Evolutionary conservation across 2,113 vertebrate species (phyloP).

Genomic region (Malurus melanocephalus): DNA sequence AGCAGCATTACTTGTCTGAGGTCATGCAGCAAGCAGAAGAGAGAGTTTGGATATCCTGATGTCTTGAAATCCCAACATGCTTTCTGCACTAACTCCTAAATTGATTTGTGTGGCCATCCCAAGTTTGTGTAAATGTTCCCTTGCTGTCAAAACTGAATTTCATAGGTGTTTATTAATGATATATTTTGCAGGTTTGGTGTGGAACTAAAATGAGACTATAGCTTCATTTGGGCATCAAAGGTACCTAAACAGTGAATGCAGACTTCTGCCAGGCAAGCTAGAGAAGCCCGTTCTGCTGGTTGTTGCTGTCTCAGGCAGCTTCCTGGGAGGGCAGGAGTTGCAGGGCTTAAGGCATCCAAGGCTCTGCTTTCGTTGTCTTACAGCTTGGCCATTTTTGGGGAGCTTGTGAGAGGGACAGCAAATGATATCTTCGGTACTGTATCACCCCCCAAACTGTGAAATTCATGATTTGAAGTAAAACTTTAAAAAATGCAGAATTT

Average conservation of each 20-base stretch:
- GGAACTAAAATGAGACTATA: neutral
- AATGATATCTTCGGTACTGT: neutral
- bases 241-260: neutral
- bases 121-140: neutral
- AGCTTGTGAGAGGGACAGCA: neutral
- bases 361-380: neutral
- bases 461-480: neutral
- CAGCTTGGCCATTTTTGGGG: neutral
- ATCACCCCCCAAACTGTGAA: neutral
- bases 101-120: neutral
- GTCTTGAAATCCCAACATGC: neutral
- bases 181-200: neutral
- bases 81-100: neutral
- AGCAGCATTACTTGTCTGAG: neutral
- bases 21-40: neutral
- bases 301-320: neutral
- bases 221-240: neutral
- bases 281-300: neutral
- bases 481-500: neutral
- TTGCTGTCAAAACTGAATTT: neutral
- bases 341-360: neutral
- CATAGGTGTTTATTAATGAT: neutral
- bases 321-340: neutral
- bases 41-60: neutral
- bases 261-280: neutral